Conservation (phyloP, 2,113 vertebrate species). For the Terrapene triunguis region DNA sequence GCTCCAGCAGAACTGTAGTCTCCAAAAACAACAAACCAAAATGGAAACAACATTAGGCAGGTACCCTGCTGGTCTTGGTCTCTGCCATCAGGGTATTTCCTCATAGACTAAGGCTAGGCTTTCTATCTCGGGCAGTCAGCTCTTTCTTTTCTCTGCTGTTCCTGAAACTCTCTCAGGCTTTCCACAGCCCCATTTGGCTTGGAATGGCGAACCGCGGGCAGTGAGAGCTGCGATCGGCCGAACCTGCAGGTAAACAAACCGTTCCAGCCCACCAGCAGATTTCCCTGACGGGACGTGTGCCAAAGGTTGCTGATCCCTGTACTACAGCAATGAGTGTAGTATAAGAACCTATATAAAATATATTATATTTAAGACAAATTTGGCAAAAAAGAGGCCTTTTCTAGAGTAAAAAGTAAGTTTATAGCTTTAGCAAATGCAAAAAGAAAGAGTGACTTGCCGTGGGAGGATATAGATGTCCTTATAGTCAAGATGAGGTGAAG, state of each 20-base stretch:
- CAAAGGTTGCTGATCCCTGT: no score
- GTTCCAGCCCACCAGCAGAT: no score
- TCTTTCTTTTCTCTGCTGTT: neutral
- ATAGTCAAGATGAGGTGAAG: neutral
- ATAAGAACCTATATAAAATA: no score
- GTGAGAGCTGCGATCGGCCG: no score
- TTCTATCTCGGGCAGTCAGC: neutral
- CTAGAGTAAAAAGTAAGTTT: constrained; percentile 21
- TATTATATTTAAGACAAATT: neutral
- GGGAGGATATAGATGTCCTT: neutral
- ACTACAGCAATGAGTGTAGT: neutral
- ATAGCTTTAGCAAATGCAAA: neutral
- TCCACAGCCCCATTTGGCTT: no score
- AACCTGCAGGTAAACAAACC: no score
- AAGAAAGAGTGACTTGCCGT: neutral
- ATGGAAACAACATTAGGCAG: neutral
- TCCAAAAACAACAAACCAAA: neutral
- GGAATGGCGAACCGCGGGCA: no score
- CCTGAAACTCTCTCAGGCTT: neutral
- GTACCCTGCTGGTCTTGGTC: neutral
- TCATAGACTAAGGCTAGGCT: neutral
- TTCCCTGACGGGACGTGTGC: no score
- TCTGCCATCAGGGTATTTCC: neutral
- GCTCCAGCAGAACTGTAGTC: neutral
- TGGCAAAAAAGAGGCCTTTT: neutral